phyloP scores from a whole-genome alignment of 2,888 invertebrate genomes.

The Callyntrura guangdongensis region DNA sequence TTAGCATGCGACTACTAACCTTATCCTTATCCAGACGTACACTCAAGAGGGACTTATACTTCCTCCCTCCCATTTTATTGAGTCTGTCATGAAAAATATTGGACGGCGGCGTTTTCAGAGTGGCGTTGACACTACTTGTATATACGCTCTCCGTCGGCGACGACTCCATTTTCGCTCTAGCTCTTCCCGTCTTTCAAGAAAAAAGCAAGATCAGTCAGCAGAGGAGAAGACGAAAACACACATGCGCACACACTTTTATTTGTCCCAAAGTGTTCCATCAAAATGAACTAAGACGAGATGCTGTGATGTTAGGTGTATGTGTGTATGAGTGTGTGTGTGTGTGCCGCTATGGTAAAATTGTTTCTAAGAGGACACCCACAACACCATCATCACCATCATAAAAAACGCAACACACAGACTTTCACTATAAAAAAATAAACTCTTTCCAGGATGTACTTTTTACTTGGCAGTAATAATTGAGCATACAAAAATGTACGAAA shows the following conservation, averaged over 20 bases:
- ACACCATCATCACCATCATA: constrained; percentile 26
- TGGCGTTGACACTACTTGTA: constrained; percentile 72
- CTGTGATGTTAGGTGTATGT: background rate
- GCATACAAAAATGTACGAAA: too few relatives aligned
- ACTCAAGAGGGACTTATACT: constrained; percentile 79
- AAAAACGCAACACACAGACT: background rate
- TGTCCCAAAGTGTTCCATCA: background rate
- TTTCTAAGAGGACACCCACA: background rate
- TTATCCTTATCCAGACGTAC: constrained; percentile 75
- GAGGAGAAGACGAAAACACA: background rate
- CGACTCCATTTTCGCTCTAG: background rate
- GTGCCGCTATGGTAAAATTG: too few relatives aligned
- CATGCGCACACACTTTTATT: background rate
- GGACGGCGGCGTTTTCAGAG: constrained; percentile 36
- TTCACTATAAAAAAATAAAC: background rate
- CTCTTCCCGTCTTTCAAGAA: constrained; percentile 20
- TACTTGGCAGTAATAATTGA: too few relatives aligned
- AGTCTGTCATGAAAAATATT: constrained; percentile 73
- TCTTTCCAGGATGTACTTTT: too few relatives aligned
- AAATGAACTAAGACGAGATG: background rate
- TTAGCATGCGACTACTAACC: constrained; percentile 56
- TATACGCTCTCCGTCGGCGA: constrained; percentile 37
- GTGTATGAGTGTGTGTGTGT: too few relatives aligned
- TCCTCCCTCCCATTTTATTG: constrained; percentile 76
- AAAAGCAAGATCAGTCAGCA: background rate